A percentile compares a stretch with the other conserved stretches of the same genome.
Evolutionary conservation across 1,140 invertebrate species (phyloP).

Genomic region (Drosophila neocordata): DNA sequence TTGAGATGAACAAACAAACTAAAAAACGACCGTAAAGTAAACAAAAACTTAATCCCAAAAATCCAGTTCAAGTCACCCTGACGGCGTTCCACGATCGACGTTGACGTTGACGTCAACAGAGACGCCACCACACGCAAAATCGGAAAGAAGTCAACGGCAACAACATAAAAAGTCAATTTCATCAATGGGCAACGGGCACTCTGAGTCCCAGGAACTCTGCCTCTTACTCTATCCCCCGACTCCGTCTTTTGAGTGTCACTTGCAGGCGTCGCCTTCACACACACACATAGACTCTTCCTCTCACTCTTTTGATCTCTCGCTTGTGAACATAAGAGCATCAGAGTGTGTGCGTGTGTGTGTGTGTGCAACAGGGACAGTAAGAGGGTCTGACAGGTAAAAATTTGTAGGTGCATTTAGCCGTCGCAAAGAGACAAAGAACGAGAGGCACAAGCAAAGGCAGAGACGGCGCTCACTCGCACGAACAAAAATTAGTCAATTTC

Average conservation of each 20-base stretch:
- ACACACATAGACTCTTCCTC: constrained; percentile 21
- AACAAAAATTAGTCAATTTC: constrained; percentile 79
- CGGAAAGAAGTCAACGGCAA: constrained; percentile 70
- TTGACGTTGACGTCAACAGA: constrained; percentile 24
- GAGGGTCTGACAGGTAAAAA: constrained; percentile 69
- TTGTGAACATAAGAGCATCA: too few species aligned
- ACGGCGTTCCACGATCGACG: constrained; percentile 5
- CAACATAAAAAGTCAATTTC: constrained; percentile 83
- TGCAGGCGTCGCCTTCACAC: constrained; percentile 60
- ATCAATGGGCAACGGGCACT: constrained; percentile 66
- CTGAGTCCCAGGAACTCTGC: constrained; percentile 3
- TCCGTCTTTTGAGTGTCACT: constrained; percentile 45
- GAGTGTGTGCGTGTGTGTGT: background rate
- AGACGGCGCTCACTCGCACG: constrained; percentile 26
- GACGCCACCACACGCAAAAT: constrained; percentile 58
- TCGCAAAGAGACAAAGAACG: constrained; percentile 13
- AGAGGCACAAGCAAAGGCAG: constrained; percentile 1
- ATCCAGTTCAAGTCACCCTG: constrained; percentile 64
- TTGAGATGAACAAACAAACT: constrained; percentile 80
- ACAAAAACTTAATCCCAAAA: constrained; percentile 82
- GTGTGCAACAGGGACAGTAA: constrained; percentile 16
- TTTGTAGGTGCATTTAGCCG: constrained; percentile 70
- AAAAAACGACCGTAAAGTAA: constrained; percentile 78
- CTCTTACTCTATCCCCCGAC: background rate
- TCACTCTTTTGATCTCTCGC: background rate